Conservation (phyloP, 1,140 invertebrate species). For the Cyclina sinensis region DNA sequence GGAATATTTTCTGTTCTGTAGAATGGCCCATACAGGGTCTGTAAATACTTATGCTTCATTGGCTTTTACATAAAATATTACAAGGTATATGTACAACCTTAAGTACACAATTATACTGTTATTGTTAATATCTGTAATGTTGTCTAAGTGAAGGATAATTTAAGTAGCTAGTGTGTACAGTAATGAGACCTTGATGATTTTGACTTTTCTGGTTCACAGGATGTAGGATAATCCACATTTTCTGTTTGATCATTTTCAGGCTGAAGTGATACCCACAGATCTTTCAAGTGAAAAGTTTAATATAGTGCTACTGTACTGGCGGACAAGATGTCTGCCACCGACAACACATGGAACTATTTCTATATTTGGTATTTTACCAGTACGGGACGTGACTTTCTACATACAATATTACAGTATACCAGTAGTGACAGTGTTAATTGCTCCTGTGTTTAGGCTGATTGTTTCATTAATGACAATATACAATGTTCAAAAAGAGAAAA, state of each 20-base stretch:
- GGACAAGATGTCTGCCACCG: slow-evolving; percentile 75
- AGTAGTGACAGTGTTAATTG: slow-evolving; percentile 79
- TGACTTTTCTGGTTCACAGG: too few species aligned
- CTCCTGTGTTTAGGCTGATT: slow-evolving; percentile 79
- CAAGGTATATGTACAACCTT: too few species aligned
- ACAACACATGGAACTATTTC: slow-evolving; percentile 74
- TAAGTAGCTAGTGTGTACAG: too few species aligned
- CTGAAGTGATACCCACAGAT: slow-evolving; percentile 75
- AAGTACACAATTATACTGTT: too few species aligned
- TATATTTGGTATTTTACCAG: slow-evolving; percentile 78
- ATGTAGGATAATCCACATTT: too few species aligned
- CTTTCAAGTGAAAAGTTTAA: slow-evolving; percentile 72
- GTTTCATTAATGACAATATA: slow-evolving; percentile 79
- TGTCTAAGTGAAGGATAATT: too few species aligned
- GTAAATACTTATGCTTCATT: too few species aligned
- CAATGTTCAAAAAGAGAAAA: slow-evolving; percentile 42
- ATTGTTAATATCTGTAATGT: too few species aligned
- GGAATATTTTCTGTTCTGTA: too few species aligned
- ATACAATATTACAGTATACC: slow-evolving; percentile 84
- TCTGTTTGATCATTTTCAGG: slow-evolving; percentile 70
- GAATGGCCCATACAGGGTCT: too few species aligned
- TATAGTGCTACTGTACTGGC: slow-evolving; percentile 79
- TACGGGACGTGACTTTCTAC: slow-evolving; percentile 80
- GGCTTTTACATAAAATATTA: too few species aligned
- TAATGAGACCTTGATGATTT: too few species aligned